Evolutionary conservation across 2,797 vertebrate species (phyloP), one percentile per base, ranked within the genome.

Genomic region (Platalea minor): DNA sequence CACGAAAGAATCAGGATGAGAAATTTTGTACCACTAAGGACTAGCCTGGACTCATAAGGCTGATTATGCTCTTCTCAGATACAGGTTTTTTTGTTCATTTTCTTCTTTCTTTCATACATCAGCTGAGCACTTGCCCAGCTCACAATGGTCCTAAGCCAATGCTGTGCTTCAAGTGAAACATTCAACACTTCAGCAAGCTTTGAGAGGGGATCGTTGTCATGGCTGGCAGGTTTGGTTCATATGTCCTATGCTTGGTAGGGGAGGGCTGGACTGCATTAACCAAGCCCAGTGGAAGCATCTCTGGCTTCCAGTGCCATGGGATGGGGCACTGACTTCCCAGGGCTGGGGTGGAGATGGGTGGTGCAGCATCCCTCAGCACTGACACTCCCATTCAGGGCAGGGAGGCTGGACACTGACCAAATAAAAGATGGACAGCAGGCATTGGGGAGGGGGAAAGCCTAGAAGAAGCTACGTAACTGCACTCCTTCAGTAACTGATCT

Each of bases 1-100:
- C 53, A 53, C 23, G 79, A 91, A 76, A 53, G 43, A 81, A 78
- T 64, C 59, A 51, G 24, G 57, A 88, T 75, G 83, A 88, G 84
- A 87, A 70, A 60, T 72, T 92, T 41, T 79, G 85, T 84, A 94
- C 94, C 93, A 86, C 92, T 97, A 92, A 92, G 80, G 78, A 78
- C 54, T 75, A 87, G n/a, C 51, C 45, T 89, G 41, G 45, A 93
- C 68, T 81, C 43, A 35, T 73, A 80, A 93, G 82, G 64, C 72
- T 87, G 68, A 77, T 75, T 48, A 63, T 64, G n/a, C 28, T 90
- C 35, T 85, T 88, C 84, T 69, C 65, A 81, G 39, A 35, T 59
- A 54, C 11, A 24, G 13, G 12, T 4, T 5, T 11, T 41, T 74
- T 76, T 70, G 24, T 69, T n/a, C 2, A 17, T 94, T 91, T 87